phyloP scores from a whole-genome alignment of 2,797 vertebrate species.

The Aratinga solstitialis region DNA sequence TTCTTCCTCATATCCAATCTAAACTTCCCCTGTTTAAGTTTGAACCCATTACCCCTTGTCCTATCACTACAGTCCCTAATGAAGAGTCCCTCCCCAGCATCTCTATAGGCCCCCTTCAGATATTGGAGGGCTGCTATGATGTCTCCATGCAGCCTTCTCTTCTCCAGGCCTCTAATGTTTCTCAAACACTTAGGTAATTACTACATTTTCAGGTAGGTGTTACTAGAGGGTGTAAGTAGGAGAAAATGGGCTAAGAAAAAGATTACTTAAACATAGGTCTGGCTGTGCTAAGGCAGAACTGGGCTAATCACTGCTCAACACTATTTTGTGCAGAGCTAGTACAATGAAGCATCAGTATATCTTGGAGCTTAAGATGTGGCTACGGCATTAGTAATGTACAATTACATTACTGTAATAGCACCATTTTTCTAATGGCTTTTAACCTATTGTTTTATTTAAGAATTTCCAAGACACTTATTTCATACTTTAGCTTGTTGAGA shows the following conservation, averaged over 20 bases:
- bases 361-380: neutral
- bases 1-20: too few species aligned
- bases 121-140: too few species aligned
- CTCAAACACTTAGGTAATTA: neutral
- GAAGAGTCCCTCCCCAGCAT: too few species aligned
- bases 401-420: neutral
- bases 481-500: neutral
- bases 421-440: conserved; percentile 13
- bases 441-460: neutral
- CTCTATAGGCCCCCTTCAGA: too few species aligned
- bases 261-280: neutral
- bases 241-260: neutral
- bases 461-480: neutral
- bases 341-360: neutral
- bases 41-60: too few species aligned
- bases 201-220: neutral
- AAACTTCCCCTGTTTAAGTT: too few species aligned
- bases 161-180: neutral
- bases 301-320: neutral
- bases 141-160: too few species aligned
- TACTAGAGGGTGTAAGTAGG: neutral
- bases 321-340: neutral
- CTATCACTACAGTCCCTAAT: too few species aligned
- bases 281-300: neutral
- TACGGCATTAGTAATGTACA: neutral